Evolutionary conservation across 30 jellyfish, hydroid and myxozoan species (phyloP).

Genomic region (Nemopilema nomurai): DNA sequence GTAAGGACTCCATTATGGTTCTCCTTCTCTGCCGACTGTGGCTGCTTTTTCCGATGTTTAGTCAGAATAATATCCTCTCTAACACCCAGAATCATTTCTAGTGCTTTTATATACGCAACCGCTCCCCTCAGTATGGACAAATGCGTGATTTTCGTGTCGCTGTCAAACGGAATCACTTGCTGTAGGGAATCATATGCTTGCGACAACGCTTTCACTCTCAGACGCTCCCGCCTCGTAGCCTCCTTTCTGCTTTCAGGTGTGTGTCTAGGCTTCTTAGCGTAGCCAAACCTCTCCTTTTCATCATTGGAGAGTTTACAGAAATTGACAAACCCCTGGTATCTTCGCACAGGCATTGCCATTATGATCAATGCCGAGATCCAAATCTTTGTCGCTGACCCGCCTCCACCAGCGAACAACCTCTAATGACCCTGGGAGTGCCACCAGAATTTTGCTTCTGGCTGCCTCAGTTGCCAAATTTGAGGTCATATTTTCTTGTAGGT

Average conservation of each 20-base stretch:
- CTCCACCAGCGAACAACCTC: neutral
- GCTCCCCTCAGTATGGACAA: constrained; percentile 71
- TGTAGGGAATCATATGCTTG: constrained; percentile 68
- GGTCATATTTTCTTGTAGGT: constrained; percentile 27
- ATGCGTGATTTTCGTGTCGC: constrained; percentile 63
- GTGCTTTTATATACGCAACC: constrained; percentile 61
- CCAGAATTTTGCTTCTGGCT: neutral
- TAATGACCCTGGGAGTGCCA: neutral
- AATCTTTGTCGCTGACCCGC: neutral
- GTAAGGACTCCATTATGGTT: constrained; percentile 5
- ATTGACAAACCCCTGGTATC: constrained; percentile 5
- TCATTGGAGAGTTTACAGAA: neutral
- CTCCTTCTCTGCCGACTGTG: constrained; percentile 45
- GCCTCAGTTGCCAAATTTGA: neutral
- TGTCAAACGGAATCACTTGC: constrained; percentile 57
- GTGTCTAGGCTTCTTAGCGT: constrained; percentile 77
- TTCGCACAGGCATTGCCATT: constrained; percentile 26
- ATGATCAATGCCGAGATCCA: neutral
- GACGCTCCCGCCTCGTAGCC: constrained; percentile 83
- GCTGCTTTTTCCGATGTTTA: neutral
- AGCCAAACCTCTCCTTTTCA: neutral
- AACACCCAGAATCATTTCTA: constrained; percentile 70
- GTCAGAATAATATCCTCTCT: constrained; percentile 38
- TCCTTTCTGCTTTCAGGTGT: constrained; percentile 78
- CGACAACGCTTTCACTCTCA: constrained; percentile 73